phyloP scores from a whole-genome alignment of 30 jellyfish, hydroid and myxozoan species.

The Hydractinia echinata region DNA sequence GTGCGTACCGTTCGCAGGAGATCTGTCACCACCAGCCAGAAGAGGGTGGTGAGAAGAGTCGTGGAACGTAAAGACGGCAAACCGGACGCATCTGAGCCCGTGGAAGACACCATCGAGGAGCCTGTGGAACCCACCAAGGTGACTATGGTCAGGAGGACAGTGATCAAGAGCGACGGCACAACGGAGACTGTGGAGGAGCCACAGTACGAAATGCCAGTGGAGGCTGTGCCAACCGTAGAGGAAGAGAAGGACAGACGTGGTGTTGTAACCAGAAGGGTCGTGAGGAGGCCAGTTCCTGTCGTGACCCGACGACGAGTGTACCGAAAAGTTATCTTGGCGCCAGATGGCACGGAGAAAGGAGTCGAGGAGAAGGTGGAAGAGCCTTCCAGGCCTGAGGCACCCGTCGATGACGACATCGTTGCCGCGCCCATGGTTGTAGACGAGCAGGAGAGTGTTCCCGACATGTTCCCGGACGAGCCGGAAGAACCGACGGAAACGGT shows the following conservation, averaged over 20 bases:
- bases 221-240: conserved; percentile 52
- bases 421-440: conserved; percentile 14
- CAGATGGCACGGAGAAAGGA: conserved; percentile 53
- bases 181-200: conserved; percentile 57
- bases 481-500: conserved; percentile 3
- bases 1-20: conserved; percentile 61
- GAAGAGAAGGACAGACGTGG: conserved; percentile 63
- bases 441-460: conserved; percentile 21
- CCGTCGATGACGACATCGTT: conserved; percentile 18
- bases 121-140: conserved; percentile 57
- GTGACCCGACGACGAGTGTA: conserved; percentile 49
- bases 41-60: conserved; percentile 59
- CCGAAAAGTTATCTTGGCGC: conserved; percentile 50
- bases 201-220: conserved; percentile 63
- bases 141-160: conserved; percentile 49
- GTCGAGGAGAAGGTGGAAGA: conserved; percentile 59
- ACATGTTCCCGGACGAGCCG: conserved; percentile 11
- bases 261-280: conserved; percentile 40
- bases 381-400: conserved; percentile 11
- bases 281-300: conserved; percentile 42
- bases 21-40: conserved; percentile 48
- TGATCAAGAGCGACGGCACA: conserved; percentile 37
- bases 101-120: conserved; percentile 49
- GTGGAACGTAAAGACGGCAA: conserved; percentile 50
- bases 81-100: conserved; percentile 60